Evolutionary conservation across 2,888 invertebrate genomes (phyloP), one percentile per base, ranked within the genome.

Genomic region (Caenorhabditis sp.): DNA sequence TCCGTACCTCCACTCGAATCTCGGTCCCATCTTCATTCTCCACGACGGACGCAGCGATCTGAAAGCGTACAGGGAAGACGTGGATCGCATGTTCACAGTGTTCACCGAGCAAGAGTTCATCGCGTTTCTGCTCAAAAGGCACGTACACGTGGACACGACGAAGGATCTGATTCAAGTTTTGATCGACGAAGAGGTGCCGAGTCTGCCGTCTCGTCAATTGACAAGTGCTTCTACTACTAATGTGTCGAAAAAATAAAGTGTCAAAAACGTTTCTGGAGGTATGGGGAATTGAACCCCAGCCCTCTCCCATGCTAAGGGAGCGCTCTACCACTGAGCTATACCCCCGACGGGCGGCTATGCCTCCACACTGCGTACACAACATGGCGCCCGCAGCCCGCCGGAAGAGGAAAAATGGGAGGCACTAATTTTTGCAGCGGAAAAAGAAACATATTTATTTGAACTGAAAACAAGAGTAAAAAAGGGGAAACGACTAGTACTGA

Each of bases 301-400:
- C 82, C 79, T 84, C 84, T 84, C 83, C 80, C 84, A 84, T 84
- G 84, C 84, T 83, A 84, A 84, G 84, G 80, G 84, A 84, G 84
- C 84, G 84, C 84, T 84, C 84, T 83, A 83, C 83, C 83, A 80
- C 83, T 83, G 83, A 83, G 82, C 83, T 83, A 83, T 82, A 82
- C 77, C 82, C 83, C 83, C 83, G 41, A n/a, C n/a, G n/a, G n/a
- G n/a, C n/a, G n/a, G n/a, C n/a, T n/a, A n/a, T n/a, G n/a, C n/a
- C n/a, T n/a, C n/a, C n/a, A n/a, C n/a, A n/a, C n/a, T n/a, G n/a
- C n/a, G n/a, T n/a, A n/a, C n/a, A n/a, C n/a, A n/a, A n/a, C n/a
- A n/a, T n/a, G n/a, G n/a, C n/a, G n/a, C n/a, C n/a, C n/a, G n/a
- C n/a, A n/a, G n/a, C n/a, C n/a, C n/a, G n/a, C n/a, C n/a, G n/a